Evolutionary conservation across 2,797 vertebrate species (phyloP).

Genomic region (Karalla daura): DNA sequence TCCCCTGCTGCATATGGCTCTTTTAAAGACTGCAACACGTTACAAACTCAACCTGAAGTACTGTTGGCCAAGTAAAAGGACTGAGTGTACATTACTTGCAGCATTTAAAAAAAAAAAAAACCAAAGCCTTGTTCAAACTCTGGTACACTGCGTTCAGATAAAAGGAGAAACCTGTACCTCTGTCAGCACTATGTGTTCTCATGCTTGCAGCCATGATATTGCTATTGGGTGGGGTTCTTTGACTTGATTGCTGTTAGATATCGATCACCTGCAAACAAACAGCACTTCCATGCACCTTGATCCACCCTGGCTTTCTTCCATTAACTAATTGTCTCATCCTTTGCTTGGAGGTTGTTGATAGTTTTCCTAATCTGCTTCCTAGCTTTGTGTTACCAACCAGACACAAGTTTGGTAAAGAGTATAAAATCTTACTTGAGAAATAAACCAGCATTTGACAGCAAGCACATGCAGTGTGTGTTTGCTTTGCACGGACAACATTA

Average conservation of each 20-base stretch:
- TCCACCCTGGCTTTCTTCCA: constrained; percentile 13
- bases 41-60: constrained; percentile 28
- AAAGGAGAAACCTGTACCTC: background rate
- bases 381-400: constrained; percentile 5
- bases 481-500: background rate
- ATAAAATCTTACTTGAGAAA: constrained; percentile 14
- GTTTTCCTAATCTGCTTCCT: constrained; percentile 2
- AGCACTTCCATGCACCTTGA: constrained; percentile 12
- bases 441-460: constrained; percentile 15
- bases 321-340: background rate
- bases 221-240: background rate
- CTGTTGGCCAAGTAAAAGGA: constrained; percentile 29
- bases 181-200: background rate
- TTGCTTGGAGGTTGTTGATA: background rate
- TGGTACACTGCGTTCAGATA: constrained; percentile 32
- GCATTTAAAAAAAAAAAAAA: constrained; percentile 44
- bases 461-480: constrained; percentile 22
- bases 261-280: background rate
- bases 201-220: constrained; percentile 22
- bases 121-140: constrained; percentile 47
- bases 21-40: constrained; percentile 16
- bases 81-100: constrained; percentile 23
- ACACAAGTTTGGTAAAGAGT: constrained; percentile 1
- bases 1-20: constrained; percentile 25
- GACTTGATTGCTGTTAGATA: constrained; percentile 4